Evolutionary conservation across 2,113 vertebrate genomes (phyloP), one percentile per base, ranked within the genome.

Genomic region (Sigmodon hispidus): DNA sequence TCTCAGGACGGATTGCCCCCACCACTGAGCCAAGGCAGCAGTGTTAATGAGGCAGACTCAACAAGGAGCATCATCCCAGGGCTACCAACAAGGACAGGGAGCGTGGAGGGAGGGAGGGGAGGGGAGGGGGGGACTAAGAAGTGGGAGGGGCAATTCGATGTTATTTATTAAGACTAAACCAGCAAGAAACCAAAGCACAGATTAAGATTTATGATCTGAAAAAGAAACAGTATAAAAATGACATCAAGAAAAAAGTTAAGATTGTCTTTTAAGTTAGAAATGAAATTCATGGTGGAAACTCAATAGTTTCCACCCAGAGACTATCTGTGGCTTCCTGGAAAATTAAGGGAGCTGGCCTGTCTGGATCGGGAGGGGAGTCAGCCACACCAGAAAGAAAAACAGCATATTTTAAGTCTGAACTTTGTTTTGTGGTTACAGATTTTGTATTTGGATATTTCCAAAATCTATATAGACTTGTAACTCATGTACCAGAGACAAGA

Each of bases 31-130:
- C 98, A 98, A 98, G 98, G 98, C 99, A 98, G 98, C 98, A 98
- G 99, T 99, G 99, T 98, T 99, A 99, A 99, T 99, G 99, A 99
- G 99, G 96, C 98, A 98, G 98, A 99, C 98, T 98, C 98, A 99
- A 99, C 99, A 99, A 98, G 99, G 99, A 98, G 98, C 98, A 95
- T 99, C 99, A 99, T 99, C 99, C 98, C 97, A 97, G 98, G 98
- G 98, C 98, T 99, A 98, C 98, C 93, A 94, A 98, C 94, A 95
- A 96, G 96, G 98, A 96, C 96, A 91, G 87, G 89, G 93, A 95
- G 88, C 93, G 95, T 96, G 94, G 93, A 97, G 95, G 96, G 97
- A 97, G 79, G 91, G 95, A 96, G 43, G 15, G 24, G n/a, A n/a
- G n/a, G n/a, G n/a, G n/a, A 45, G 40, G 83, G 70, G 90, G n/a